Evolutionary conservation across 23 tunicate species (phyloP), one percentile per base, ranked within the genome.

Genomic region (Ciona savignyi): DNA sequence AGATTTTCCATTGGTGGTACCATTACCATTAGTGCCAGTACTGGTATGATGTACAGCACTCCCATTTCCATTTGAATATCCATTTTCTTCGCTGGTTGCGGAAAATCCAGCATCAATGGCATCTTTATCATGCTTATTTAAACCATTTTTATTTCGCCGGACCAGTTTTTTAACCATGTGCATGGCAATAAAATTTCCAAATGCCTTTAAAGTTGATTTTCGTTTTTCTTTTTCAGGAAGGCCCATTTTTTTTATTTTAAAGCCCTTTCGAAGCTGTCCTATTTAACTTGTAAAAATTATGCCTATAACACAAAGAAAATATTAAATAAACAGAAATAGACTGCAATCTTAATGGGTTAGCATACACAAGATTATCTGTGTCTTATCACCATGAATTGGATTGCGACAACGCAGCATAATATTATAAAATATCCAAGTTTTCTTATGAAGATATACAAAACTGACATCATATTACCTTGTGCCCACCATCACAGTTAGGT

Each of bases 91-190:
- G 67, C 74, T 61, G 22, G 79, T 9, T 3, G 49, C 79, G 4
- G 73, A 35, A 63, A 90, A 90, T 25, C 97, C 97, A 0, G 97
- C 97, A 68, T 90, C 97, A 2, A 90, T 31, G 25, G 97, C 97
- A 64, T 90, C 97, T 20, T 62, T 77, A 29, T 67, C 81, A 25
- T 34, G 73, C 27, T 60, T 35, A 64, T 63, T 32, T 67, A 23
- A 24, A 33, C 61, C 70, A 4, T 70, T 63, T 81, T 81, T 78
- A 32, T 76, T 81, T 56, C 76, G 63, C 32, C 66, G 33, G 4
- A 35, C 78, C 30, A 70, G 81, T 32, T 78, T 84, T 76, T 82
- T 81, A 28, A 81, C 66, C 96, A 88, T 88, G 62, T 88, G 96
- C 67, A 80, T 31, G 1, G 96, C 67, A 64, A 88, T 23, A 66